phyloP scores from a whole-genome alignment of 37 sponge, comb jelly and placozoan species.

The Chondrilla cf. caribensis region DNA sequence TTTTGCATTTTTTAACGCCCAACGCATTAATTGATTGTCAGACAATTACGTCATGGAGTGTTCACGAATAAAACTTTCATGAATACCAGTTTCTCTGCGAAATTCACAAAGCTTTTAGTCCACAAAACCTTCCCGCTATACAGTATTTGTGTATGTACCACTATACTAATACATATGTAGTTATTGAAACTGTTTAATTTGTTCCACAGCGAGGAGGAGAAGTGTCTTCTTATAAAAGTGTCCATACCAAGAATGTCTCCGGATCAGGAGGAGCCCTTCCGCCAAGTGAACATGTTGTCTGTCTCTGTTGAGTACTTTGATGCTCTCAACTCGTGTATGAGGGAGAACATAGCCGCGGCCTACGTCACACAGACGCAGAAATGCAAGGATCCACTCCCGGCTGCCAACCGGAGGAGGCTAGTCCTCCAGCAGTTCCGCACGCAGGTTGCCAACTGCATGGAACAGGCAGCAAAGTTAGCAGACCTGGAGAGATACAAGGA shows the following conservation, averaged over 20 bases:
- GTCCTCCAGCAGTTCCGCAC: slow-evolving; percentile 58
- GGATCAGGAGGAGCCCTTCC: not conserved
- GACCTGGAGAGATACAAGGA: slow-evolving; percentile 39
- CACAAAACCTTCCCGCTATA: too few relatives aligned
- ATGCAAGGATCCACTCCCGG: slow-evolving; percentile 31
- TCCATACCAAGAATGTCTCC: slow-evolving; percentile 31
- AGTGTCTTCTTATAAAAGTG: slow-evolving; percentile 63
- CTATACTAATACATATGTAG: too few relatives aligned
- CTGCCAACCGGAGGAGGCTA: slow-evolving; percentile 36
- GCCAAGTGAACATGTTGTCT: slow-evolving; percentile 31
- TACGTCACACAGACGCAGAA: slow-evolving; percentile 34
- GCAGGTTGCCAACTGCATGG: slow-evolving; percentile 55
- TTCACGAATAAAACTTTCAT: too few relatives aligned
- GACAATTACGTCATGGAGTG: too few relatives aligned
- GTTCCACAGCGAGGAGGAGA: slow-evolving; percentile 76
- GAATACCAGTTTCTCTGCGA: too few relatives aligned
- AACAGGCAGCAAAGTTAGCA: slow-evolving; percentile 58
- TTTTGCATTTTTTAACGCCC: too few relatives aligned
- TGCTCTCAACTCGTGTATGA: slow-evolving; percentile 38
- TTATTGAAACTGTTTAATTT: too few relatives aligned
- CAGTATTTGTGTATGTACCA: too few relatives aligned
- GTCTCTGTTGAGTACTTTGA: slow-evolving; percentile 73
- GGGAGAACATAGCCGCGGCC: slow-evolving; percentile 2
- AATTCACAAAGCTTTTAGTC: too few relatives aligned
- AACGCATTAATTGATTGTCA: too few relatives aligned